phyloP scores from a whole-genome alignment of 2,888 invertebrate species.

The Nebria brevicollis region DNA sequence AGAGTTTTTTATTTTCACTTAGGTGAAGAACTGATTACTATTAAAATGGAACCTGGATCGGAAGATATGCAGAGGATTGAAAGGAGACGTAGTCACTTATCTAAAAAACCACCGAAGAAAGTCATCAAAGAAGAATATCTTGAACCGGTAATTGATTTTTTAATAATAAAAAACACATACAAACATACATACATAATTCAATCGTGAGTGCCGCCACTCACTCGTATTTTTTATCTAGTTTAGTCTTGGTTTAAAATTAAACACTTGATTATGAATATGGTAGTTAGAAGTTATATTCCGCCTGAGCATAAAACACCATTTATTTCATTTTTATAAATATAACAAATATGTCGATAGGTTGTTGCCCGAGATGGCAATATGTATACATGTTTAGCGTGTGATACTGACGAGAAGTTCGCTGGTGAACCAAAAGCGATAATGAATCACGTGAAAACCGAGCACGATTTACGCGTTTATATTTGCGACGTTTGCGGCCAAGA shows the following conservation, averaged over 20 bases:
- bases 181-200: no score
- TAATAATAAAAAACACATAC: not conserved
- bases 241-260: no score
- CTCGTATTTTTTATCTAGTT: no score
- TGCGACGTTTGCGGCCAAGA: slow-evolving; percentile 77
- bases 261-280: no score
- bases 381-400: slow-evolving; percentile 69
- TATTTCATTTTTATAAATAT: slow-evolving; percentile 4
- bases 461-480: slow-evolving; percentile 74
- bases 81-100: slow-evolving; percentile 28
- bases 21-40: slow-evolving; percentile 47
- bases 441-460: slow-evolving; percentile 70
- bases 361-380: slow-evolving; percentile 60
- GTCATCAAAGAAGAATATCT: slow-evolving; percentile 54
- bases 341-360: slow-evolving; percentile 48
- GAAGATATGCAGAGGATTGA: slow-evolving; percentile 52
- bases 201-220: no score
- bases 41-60: slow-evolving; percentile 49
- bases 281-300: no score
- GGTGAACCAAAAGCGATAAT: slow-evolving; percentile 71
- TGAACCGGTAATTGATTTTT: slow-evolving; percentile 50
- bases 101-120: slow-evolving; percentile 47
- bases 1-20: not conserved
- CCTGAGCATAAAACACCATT: not conserved
- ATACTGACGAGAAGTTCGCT: slow-evolving; percentile 59